Evolutionary conservation across 2,113 vertebrate species (phyloP).

Genomic region (Promerops cafer): DNA sequence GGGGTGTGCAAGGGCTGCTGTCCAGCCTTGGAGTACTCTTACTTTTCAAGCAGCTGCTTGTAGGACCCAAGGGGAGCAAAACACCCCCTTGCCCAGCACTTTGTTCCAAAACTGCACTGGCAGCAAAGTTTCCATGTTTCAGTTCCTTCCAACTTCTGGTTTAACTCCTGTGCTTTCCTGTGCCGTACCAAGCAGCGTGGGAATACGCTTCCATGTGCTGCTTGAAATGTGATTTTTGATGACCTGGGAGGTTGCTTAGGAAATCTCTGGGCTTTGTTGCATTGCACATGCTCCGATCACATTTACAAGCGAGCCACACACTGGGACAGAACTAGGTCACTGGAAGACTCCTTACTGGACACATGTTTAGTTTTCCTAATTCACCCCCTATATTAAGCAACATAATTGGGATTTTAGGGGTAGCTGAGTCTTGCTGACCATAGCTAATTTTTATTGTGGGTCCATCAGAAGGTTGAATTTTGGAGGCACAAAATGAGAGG

Average conservation of each 20-base stretch:
- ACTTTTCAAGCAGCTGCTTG: neutral
- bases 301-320: conserved; percentile 34
- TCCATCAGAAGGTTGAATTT: conserved; percentile 13
- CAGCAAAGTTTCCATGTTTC: neutral
- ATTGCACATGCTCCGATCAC: neutral
- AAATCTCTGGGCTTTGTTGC: neutral
- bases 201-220: fast-evolving
- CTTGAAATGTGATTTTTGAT: neutral
- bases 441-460: neutral
- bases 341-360: conserved; percentile 11
- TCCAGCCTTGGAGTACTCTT: neutral
- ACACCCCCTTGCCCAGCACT: neutral
- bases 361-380: conserved; percentile 18
- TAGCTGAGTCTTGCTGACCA: conserved; percentile 1
- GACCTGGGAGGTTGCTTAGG: neutral
- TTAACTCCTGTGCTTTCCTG: neutral
- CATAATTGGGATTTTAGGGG: neutral
- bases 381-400: neutral
- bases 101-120: fast-evolving
- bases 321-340: conserved; percentile 54
- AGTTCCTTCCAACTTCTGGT: fast-evolving
- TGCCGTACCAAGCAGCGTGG: neutral
- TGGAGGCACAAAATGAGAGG: neutral
- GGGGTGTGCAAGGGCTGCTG: neutral
- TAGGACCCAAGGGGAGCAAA: neutral